phyloP scores from a whole-genome alignment of 2,113 vertebrate species.

The Neogale vison region DNA sequence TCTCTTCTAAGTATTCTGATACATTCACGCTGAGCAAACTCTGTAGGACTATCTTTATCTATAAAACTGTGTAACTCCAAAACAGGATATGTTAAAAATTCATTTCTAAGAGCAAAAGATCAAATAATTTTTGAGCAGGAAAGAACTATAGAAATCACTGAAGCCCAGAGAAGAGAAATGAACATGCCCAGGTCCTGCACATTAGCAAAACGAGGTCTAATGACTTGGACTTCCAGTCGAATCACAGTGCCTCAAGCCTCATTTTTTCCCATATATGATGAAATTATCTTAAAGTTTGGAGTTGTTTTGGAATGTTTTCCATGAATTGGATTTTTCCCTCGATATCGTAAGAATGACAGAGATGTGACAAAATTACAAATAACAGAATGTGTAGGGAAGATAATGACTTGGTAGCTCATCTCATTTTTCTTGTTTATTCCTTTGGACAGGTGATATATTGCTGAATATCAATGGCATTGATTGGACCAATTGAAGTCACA shows the following conservation, averaged over 20 bases:
- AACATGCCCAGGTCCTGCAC: rapidly evolving
- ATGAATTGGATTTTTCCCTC: background rate
- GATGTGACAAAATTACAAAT: background rate
- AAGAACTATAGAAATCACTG: background rate
- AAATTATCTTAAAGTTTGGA: background rate
- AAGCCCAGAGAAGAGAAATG: background rate
- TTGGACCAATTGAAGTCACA: constrained; percentile 95
- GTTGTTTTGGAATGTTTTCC: background rate
- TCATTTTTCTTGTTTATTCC: background rate
- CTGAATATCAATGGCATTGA: constrained; percentile 97
- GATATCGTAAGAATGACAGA: background rate
- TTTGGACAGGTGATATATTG: constrained; percentile 92
- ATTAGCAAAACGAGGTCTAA: background rate
- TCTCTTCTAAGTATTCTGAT: background rate
- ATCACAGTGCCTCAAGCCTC: background rate
- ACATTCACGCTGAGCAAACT: background rate
- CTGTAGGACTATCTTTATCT: background rate
- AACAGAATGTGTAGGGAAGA: background rate
- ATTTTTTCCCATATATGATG: background rate
- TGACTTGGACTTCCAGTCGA: background rate
- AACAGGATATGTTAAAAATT: constrained; percentile 1
- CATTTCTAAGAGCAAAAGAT: background rate
- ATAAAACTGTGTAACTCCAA: background rate
- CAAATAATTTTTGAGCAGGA: background rate
- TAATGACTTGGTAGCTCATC: background rate